Evolutionary conservation across 2,113 vertebrate species (phyloP), one percentile per base, ranked within the genome.

Genomic region (Ochotona curzoniae): DNA sequence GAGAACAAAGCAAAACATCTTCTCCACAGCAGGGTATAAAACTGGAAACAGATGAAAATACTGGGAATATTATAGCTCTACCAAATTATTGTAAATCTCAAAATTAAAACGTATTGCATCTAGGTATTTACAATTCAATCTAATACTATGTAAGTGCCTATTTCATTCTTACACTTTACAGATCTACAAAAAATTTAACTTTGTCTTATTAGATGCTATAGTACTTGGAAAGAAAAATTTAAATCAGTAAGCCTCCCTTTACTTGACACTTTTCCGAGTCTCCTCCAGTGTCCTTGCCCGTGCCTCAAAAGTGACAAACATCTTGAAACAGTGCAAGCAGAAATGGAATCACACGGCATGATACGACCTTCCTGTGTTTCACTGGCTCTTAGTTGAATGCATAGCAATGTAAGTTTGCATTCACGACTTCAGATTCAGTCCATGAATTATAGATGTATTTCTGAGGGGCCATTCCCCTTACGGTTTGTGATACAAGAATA

Each of bases 371-470:
- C 81, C 32, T 89, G 70, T 26, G 84, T 89, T 61, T 91, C 93
- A 47, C 76, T 90, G 47, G 44, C 30, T 95, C 81, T 66, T 64
- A 44, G 38, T 44, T 44, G 61, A 83, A 87, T 82, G 66, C 83
- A 67, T 20, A 82, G 64, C 78, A 63, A 73, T 26, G 60, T 9
- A 83, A 54, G 26, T 66, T 70, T 47, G 60, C 35, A 87, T 8
- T 81, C 49, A 67, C 28, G 80, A 64, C 89, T 96, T 93, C 91
- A 91, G 73, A 91, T 93, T 87, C 73, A 54, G 57, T 51, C 76
- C 76, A 90, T 96, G 94, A 97, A 97, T 97, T 96, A 96, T 96
- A 95, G 93, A 96, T 96, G 94, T 28, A 61, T 47, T 91, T 95
- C 38, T 71, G 64, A 94, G 81, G 76, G 78, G 64, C 87, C 81